phyloP scores from a whole-genome alignment of 2,113 vertebrate species.

The Halichoeres trimaculatus region DNA sequence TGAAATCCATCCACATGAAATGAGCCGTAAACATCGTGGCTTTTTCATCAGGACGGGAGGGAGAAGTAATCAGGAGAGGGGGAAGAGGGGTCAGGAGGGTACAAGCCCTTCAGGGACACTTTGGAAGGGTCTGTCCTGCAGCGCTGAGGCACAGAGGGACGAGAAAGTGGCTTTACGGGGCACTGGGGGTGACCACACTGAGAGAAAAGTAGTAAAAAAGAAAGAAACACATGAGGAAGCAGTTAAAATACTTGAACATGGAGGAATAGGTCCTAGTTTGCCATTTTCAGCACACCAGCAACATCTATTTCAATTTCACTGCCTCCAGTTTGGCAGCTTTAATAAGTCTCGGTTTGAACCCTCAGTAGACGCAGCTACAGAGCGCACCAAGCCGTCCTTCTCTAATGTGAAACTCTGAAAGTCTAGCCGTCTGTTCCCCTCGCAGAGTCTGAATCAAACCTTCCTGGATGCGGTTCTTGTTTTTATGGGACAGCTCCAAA shows the following conservation, averaged over 20 bases:
- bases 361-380: constrained; percentile 27
- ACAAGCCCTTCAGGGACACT: constrained; percentile 41
- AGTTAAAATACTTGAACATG: constrained; percentile 36
- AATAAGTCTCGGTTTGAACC: constrained; percentile 23
- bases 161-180: constrained; percentile 26
- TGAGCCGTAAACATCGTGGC: constrained; percentile 72
- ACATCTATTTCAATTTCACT: constrained; percentile 19
- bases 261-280: neutral
- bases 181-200: constrained; percentile 11
- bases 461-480: constrained; percentile 54
- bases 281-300: constrained; percentile 18
- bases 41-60: constrained; percentile 62
- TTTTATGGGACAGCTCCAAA: constrained; percentile 64
- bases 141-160: constrained; percentile 23
- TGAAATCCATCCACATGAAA: constrained; percentile 75
- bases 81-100: constrained; percentile 31
- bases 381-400: constrained; percentile 37
- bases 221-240: constrained; percentile 37
- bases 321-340: constrained; percentile 20
- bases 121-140: constrained; percentile 38
- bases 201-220: constrained; percentile 20
- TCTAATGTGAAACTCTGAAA: constrained; percentile 36
- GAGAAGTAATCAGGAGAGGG: constrained; percentile 38
- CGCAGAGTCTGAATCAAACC: constrained; percentile 47
- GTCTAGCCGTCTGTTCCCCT: constrained; percentile 38